Conservation (phyloP, 2,888 invertebrate genomes). For the Eueremaeus valkanovi region DNA sequence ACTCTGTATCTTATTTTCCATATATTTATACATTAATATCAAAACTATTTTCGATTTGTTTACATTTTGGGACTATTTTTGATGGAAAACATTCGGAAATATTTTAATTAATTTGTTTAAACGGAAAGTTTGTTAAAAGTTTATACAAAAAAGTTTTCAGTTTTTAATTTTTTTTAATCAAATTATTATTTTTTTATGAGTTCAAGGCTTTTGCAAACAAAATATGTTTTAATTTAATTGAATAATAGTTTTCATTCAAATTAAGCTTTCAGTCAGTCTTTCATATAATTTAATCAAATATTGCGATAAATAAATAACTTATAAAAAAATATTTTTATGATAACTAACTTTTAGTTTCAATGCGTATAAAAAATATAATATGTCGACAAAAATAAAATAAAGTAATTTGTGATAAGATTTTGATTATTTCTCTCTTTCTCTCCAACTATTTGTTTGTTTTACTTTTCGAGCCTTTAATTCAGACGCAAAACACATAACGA, state of each 20-base stretch:
- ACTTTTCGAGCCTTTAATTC: no score
- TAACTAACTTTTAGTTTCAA: slow-evolving; percentile 32
- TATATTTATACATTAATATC: no score
- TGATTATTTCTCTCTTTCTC: background rate
- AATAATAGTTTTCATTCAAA: background rate
- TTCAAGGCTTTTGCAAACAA: slow-evolving; percentile 19
- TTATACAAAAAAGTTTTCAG: background rate
- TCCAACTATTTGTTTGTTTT: no score
- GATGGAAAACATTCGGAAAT: background rate
- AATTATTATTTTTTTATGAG: background rate
- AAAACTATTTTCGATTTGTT: background rate
- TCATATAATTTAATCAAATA: background rate
- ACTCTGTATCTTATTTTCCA: no score
- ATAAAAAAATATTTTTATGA: slow-evolving; percentile 30
- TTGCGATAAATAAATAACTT: slow-evolving; percentile 9
- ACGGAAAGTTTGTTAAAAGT: background rate
- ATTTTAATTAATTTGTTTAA: background rate
- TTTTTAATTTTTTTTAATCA: background rate
- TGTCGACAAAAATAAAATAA: slow-evolving; percentile 22
- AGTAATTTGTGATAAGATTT: slow-evolving; percentile 34
- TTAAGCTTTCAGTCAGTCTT: background rate
- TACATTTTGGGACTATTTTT: background rate
- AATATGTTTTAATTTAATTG: slow-evolving; percentile 3
- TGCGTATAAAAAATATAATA: background rate
- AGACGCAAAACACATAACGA: no score